Evolutionary conservation across 2,888 invertebrate genomes (phyloP).

Genomic region (Phlogophora meticulosa): DNA sequence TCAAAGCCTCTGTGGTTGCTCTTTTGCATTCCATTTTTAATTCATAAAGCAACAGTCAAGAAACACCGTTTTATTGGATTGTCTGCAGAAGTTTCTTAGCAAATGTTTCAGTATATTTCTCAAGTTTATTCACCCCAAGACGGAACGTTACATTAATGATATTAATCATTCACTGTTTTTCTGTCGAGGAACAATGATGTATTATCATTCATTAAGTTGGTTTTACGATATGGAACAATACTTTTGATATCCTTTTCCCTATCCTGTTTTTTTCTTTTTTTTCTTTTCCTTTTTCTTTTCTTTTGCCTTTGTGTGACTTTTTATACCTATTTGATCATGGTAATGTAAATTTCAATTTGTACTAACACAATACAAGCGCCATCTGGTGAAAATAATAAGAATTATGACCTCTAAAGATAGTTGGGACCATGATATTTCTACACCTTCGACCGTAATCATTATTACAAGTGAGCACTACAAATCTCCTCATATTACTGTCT

Average conservation of each 20-base stretch:
- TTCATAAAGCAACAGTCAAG: constrained; percentile 11
- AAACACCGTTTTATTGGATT: neutral
- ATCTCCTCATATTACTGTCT: too few species aligned
- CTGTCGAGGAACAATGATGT: constrained; percentile 3
- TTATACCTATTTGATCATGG: too few species aligned
- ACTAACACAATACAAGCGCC: too few species aligned
- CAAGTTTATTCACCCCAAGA: constrained; percentile 15
- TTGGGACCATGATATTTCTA: too few species aligned
- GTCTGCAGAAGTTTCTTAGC: constrained; percentile 6
- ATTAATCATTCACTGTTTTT: constrained; percentile 28
- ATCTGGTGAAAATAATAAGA: too few species aligned
- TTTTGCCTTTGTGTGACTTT: too few species aligned
- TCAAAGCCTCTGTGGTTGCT: constrained; percentile 3
- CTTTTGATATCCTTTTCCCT: neutral
- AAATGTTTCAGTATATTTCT: neutral
- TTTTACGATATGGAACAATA: constrained; percentile 17
- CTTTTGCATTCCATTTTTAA: constrained; percentile 23
- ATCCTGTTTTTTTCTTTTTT: too few species aligned
- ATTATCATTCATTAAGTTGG: constrained; percentile 29
- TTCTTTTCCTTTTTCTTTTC: too few species aligned
- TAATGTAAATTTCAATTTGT: too few species aligned
- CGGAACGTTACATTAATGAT: constrained; percentile 16
- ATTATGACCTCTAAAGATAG: too few species aligned
- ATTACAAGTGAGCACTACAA: too few species aligned
- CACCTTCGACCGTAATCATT: too few species aligned